These are phyloP conservation scores for Scaptomyza parva DNA, from an alignment of 2,888 invertebrate species.

Conservation along the genomic window DNA sequence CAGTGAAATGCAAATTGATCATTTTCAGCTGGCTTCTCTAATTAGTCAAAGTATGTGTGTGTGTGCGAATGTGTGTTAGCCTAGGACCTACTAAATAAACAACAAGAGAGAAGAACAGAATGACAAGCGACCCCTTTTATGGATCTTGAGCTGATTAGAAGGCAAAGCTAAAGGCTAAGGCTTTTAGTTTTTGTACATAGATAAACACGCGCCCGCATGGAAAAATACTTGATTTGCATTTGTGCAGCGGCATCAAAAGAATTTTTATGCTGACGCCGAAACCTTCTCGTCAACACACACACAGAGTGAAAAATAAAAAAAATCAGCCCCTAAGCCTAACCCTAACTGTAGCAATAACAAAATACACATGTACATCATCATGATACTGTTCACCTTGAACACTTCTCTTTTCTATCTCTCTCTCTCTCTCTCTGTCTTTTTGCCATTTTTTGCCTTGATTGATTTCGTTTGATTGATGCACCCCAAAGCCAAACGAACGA, in stretches of 20 bases:
- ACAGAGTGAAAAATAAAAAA: not conserved
- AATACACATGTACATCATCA: slow-evolving; percentile 3
- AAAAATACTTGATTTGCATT: slow-evolving; percentile 66
- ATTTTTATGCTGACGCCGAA: slow-evolving; percentile 67
- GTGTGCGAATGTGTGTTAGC: slow-evolving; percentile 32
- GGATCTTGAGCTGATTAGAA: slow-evolving; percentile 53
- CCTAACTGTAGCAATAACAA: slow-evolving; percentile 2
- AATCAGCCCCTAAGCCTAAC: slow-evolving; percentile 10
- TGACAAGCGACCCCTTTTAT: slow-evolving; percentile 3
- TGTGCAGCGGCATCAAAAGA: slow-evolving; percentile 76
- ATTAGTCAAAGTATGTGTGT: slow-evolving; percentile 73
- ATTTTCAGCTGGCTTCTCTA: slow-evolving; percentile 75
- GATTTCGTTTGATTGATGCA: slow-evolving; percentile 59
- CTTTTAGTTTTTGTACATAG: slow-evolving; percentile 35
- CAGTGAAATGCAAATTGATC: slow-evolving; percentile 78
- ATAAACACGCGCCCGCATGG: slow-evolving; percentile 64
- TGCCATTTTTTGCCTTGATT: slow-evolving; percentile 42
- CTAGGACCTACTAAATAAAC: slow-evolving; percentile 62
- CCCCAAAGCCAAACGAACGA: slow-evolving; percentile 5
- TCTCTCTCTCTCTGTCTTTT: not conserved
- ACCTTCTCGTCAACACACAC: slow-evolving; percentile 6
- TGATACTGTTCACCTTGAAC: slow-evolving; percentile 46
- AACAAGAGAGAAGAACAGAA: slow-evolving; percentile 50
- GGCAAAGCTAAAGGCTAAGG: slow-evolving; percentile 43
- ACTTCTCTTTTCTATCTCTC: slow-evolving; percentile 14